Conservation (phyloP, 2,113 vertebrate genomes). For the Puma concolor region DNA sequence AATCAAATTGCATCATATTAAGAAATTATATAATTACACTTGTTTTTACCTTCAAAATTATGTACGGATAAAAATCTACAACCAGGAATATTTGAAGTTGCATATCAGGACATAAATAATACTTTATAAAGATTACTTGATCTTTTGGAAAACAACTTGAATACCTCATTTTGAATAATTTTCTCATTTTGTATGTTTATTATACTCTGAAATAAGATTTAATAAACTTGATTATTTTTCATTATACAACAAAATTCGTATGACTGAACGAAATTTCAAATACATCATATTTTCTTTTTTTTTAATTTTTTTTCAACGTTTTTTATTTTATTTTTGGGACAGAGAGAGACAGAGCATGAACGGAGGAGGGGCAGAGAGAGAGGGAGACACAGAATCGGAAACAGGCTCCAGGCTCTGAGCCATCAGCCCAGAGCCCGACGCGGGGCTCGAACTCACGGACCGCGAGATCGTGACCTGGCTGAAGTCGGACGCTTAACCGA, state of each 20-base stretch:
- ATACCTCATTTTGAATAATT: not conserved
- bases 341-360: too few relatives aligned
- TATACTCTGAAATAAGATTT: not conserved
- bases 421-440: too few relatives aligned
- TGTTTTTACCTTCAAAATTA: not conserved
- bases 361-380: too few relatives aligned
- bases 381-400: too few relatives aligned
- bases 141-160: not conserved
- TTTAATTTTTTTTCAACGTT: too few relatives aligned
- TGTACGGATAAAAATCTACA: not conserved
- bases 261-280: not conserved
- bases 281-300: not conserved
- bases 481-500: too few relatives aligned
- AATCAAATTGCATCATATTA: not conserved
- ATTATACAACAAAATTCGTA: not conserved
- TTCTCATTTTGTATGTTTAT: not conserved
- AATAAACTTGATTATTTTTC: not conserved
- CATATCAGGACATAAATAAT: not conserved
- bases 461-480: too few relatives aligned
- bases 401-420: too few relatives aligned
- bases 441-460: too few relatives aligned
- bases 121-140: not conserved
- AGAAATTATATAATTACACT: not conserved
- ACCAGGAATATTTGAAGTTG: not conserved
- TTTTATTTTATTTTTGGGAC: too few relatives aligned